phyloP scores from a whole-genome alignment of 1,140 invertebrate species.

The Geopemphigus sp. region DNA sequence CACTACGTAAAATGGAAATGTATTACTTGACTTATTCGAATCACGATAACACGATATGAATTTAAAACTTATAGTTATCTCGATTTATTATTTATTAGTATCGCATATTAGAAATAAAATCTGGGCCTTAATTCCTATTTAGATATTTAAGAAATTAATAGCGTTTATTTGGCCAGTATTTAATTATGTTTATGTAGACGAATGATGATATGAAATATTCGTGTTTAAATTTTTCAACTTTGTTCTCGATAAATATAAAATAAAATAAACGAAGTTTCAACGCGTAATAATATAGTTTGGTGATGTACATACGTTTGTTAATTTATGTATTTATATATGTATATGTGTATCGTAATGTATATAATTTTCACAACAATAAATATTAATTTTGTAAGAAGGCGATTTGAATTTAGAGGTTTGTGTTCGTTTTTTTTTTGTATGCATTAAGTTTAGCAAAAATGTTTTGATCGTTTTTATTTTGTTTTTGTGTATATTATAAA shows the following conservation, averaged over 20 bases:
- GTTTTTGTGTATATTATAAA: neutral
- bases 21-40: neutral
- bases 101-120: neutral
- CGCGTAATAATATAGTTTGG: neutral
- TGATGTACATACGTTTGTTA: neutral
- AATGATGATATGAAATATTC: neutral
- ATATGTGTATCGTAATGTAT: neutral
- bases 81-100: too few species aligned
- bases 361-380: neutral
- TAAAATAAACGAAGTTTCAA: neutral
- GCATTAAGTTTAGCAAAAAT: neutral
- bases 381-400: neutral
- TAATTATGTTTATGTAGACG: neutral
- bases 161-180: neutral
- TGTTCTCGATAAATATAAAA: neutral
- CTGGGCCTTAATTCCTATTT: neutral
- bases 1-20: too few species aligned
- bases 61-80: too few species aligned
- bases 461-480: constrained; percentile 5
- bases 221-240: neutral
- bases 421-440: constrained; percentile 15
- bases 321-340: constrained; percentile 11
- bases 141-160: neutral
- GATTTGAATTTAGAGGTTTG: neutral
- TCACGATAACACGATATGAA: neutral